Base-by-base conservation (phyloP, 2,797 vertebrate species). In the Gouania willdenowi region DNA sequence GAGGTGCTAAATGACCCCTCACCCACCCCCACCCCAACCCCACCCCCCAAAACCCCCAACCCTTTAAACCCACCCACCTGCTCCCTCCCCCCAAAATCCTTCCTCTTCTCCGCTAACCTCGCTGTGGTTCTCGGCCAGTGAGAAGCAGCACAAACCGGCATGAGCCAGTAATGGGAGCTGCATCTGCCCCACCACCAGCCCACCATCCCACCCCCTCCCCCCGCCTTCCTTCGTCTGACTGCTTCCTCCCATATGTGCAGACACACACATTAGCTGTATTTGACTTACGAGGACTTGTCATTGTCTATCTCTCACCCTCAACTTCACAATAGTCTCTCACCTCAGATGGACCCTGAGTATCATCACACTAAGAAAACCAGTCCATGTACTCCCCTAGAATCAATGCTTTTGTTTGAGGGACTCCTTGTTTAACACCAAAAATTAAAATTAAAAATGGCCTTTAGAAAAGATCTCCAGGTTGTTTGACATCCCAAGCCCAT, bases 101-200 rank as follows among this genome's bases (percentile, higher is more conserved):
- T 34, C 28, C 34, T 39, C 44, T 50, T 36, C 35, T 23, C 15
- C 2, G 5, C 58, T 60, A 60, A 59, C 66, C 47, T 67, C 8
- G 14, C 66, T 14, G 26, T 38, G 66, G 55, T 53, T 30, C 24
- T 10, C 34, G 49, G 60, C 83, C 74, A 70, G 81, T 1, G 35
- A 62, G 63, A 85, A 79, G 84, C 86, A 71, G 83, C 21, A 14
- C 66, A 78, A 86, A 86, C 84, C 79, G 79, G 86, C 54, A 23
- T 67, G 54, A 86, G 71, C 82, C 86, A 81, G 84, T 22, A 74
- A 71, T 49, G 53, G 7, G 62, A 60, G 65, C 67, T 42, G 26
- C 62, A 58, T 43, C 37, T 26, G 25, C 30, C 28, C 14, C 23
- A 9, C 55, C 37, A n/a, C n/a, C n/a, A n/a, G n/a, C n/a, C n/a